A percentile compares a stretch with the other conserved stretches of the same genome.
Conservation (phyloP, 2,113 vertebrate genomes). For the Trogon surrucura region DNA sequence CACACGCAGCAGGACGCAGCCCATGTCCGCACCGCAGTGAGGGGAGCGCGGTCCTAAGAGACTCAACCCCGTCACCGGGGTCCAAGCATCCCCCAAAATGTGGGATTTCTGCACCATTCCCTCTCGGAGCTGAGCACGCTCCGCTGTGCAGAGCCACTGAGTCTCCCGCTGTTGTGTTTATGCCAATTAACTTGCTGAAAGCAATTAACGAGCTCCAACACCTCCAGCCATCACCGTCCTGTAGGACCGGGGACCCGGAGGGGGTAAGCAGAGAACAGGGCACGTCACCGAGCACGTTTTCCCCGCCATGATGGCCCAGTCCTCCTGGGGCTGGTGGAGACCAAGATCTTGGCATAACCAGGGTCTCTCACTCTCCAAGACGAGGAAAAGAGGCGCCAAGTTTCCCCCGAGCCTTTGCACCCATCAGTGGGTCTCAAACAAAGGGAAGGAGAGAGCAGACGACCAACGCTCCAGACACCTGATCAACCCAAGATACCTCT, state of each 20-base stretch:
- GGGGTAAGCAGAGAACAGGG: background rate
- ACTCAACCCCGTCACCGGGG: rapidly evolving
- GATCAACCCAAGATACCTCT: background rate
- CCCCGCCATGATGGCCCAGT: rapidly evolving
- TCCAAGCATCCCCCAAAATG: rapidly evolving
- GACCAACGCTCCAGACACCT: rapidly evolving
- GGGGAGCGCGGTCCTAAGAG: rapidly evolving
- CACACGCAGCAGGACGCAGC: rapidly evolving
- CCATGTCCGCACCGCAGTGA: rapidly evolving
- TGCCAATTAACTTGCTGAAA: background rate
- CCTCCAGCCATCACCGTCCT: background rate
- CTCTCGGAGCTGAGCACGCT: rapidly evolving
- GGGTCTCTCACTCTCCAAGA: rapidly evolving
- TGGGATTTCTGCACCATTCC: rapidly evolving
- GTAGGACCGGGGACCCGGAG: rapidly evolving
- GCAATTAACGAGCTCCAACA: background rate
- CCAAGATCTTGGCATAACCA: rapidly evolving
- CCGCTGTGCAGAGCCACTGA: rapidly evolving
- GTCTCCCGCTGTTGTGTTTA: background rate
- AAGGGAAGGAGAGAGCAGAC: background rate
- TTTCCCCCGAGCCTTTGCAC: background rate
- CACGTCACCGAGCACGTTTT: background rate
- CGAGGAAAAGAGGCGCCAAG: background rate
- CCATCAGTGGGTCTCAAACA: rapidly evolving
- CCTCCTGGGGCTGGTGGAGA: background rate